Base-by-base conservation (phyloP, 1,140 invertebrate genomes). In the Oedothorax gibbosus region DNA sequence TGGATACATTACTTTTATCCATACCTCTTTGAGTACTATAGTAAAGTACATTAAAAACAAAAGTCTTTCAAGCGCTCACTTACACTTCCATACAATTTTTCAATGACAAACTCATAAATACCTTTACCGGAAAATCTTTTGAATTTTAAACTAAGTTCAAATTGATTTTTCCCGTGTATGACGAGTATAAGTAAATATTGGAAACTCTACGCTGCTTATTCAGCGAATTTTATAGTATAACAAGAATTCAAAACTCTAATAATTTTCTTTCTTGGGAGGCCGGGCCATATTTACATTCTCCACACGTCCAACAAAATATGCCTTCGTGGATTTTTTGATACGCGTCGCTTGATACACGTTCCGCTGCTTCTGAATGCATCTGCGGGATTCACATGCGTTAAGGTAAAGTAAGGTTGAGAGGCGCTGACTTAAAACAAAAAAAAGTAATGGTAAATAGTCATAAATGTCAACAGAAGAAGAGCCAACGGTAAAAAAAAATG, bases 401-500 rank as follows among this genome's bases (percentile, higher is more conserved):
- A 57, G 6, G 35, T 35, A 20, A n/a, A 35, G 18, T 12, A 21
- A 57, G 14, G 4, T 75, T 57, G 21, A 18, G 21, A 18, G n/a
- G 65, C 35, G 65, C 35, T 49, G 75, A 77, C 62, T 77, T 51
- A 51, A 64, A 62, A 35, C 35, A 35, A 35, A 64, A 64, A 12
- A 77, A 64, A 12, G 75, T n/a, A 77, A 64, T 64, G 75, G 35
- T 35, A 35, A 64, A 77, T 77, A 77, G 64, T 77, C 75, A 77
- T 15, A 50, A 77, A 65, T 77, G 75, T 77, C 75, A 57, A 75
- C 20, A 35, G 2, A 15, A 12, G 54, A 9, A 6, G 54, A 54
- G 14, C 12, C 35, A 71, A 51, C 20, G 68, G 68, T 51, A 18
- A 35, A 35, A 35, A 35, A 18, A 2, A n/a, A 49, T 18, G 5